Evolutionary conservation across 2,797 vertebrate species (phyloP), one percentile per base, ranked within the genome.

Genomic region (Heliangelus exortis): DNA sequence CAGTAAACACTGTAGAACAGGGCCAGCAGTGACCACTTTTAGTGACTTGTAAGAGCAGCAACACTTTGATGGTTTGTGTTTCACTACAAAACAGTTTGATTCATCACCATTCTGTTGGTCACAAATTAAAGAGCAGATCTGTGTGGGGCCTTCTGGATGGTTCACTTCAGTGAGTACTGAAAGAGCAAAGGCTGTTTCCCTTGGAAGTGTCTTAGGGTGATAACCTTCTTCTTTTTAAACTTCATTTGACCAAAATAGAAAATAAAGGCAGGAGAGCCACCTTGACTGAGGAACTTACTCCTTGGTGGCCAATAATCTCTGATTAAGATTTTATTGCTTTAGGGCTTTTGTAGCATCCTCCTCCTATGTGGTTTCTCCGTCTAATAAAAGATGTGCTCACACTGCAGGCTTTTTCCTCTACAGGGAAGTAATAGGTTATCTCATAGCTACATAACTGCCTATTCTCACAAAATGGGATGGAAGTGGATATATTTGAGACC

Each of bases 251-350:
- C 47, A 28, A 87, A 89, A 80, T 51, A 87, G 72, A 77, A 92
- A 41, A 84, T 78, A 84, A 95, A 93, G n/a, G 13, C 79, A 75
- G 69, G 66, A 88, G 87, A 90, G 48, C 47, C 48, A 90, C 83
- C 74, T 85, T 90, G 69, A 78, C 62, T 28, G 15, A 82, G 58
- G 80, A 91, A 20, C 15, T 1, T 84, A 72, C 78, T 93, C 83
- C 90, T 92, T 45, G 43, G 87, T 92, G 83, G 53, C 83, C 93
- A 88, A 91, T 95, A 96, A 95, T 69, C 50, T 90, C 91, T 91
- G 78, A 92, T 93, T 91, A 95, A 82, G 80, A 59, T 86, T 90
- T 90, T 88, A 91, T 92, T 95, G 91, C 79, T 92, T 84, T 82
- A 90, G 89, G 92, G 75, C 53, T 43, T 71, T 94, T 93, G 89